Evolutionary conservation across 1,140 invertebrate species (phyloP), one percentile per base, ranked within the genome.

Genomic region (Drosophila rhopaloa): DNA sequence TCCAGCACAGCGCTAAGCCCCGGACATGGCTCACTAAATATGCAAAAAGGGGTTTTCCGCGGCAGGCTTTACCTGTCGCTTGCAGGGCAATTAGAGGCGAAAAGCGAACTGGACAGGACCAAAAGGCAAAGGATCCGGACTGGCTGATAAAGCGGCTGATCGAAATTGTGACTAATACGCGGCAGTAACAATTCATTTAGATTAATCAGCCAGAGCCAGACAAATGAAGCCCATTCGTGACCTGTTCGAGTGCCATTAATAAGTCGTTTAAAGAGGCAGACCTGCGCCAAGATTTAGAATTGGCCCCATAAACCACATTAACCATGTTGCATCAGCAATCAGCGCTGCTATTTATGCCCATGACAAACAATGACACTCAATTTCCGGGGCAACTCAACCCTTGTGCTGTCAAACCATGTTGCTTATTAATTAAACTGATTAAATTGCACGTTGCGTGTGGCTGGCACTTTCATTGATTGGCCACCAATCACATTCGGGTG

Each of bases 391-490:
- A 24, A 11, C 16, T 24, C 46, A 43, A 11, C 27, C 9, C 14
- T 11, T 10, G 11, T 14, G 9, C 44, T 50, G 10, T 11, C 24
- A 24, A 41, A 9, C 58, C 62, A 60, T 63, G 59, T 67, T 81
- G 73, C 66, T 57, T 81, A 84, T 89, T 84, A 89, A 89, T 89
- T 89, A 89, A 81, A 73, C 73, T 90, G 75, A 89, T 89, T 89
- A 89, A 79, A 89, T 70, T 89, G 55, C 55, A 84, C 51, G 54
- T 59, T 75, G 40, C 51, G 55, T 56, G 56, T 54, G 50, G 16
- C 55, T 55, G 66, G 54, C 46, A 71, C 68, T 71, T 43, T 19
- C 9, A 63, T 54, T 77, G 75, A 77, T 77, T 70, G 75, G 57
- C 63, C 35, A 35, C 43, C 56, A 67, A 66, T 58, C 74, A 67